Conservation (phyloP, 2,888 invertebrate genomes). For the Caenorhabditis japonica region DNA sequence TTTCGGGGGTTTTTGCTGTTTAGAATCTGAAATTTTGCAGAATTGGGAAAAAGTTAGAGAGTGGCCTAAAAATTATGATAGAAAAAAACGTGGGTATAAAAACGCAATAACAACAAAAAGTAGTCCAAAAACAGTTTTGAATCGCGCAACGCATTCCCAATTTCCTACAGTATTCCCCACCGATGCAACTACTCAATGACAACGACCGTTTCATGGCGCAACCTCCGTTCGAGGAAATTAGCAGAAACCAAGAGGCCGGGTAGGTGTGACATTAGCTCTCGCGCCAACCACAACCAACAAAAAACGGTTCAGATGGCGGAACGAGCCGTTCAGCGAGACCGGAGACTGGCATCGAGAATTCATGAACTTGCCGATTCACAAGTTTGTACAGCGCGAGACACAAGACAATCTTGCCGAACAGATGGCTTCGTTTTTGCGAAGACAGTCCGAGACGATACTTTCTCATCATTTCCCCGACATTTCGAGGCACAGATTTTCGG, state of each 20-base stretch:
- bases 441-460: slow-evolving; percentile 54
- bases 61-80: too few species aligned
- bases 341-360: slow-evolving; percentile 48
- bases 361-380: slow-evolving; percentile 39
- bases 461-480: slow-evolving; percentile 47
- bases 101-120: too few species aligned
- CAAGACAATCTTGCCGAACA: slow-evolving; percentile 54
- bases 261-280: not conserved
- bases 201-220: slow-evolving; percentile 36
- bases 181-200: slow-evolving; percentile 16
- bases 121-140: too few species aligned
- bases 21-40: too few species aligned
- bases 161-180: slow-evolving; percentile 31
- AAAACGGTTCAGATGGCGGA: slow-evolving; percentile 40
- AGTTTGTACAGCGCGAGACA: slow-evolving; percentile 37
- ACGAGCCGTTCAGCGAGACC: slow-evolving; percentile 37
- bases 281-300: not conserved
- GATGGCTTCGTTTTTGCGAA: slow-evolving; percentile 53
- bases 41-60: too few species aligned
- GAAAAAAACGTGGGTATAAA: too few species aligned
- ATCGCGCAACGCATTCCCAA: too few species aligned
- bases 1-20: too few species aligned
- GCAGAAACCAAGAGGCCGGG: slow-evolving; percentile 40
- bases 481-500: slow-evolving; percentile 29
- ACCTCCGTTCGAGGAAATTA: slow-evolving; percentile 39